Evolutionary conservation across 2,797 vertebrate species (phyloP).

Genomic region (Microchirus variegatus): DNA sequence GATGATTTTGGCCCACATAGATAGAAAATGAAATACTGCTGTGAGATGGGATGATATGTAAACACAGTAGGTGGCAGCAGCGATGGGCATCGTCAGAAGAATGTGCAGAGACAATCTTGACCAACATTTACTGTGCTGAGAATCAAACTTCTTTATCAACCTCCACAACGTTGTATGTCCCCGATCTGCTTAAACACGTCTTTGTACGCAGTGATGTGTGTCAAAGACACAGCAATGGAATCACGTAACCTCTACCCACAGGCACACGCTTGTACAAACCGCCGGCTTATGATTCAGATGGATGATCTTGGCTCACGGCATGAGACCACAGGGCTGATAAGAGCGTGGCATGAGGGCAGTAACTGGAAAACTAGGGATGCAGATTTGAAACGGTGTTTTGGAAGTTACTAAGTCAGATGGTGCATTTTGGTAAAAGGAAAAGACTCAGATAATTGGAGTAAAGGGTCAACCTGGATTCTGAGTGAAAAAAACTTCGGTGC

Average conservation of each 20-base stretch:
- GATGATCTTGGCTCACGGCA: conserved; percentile 43
- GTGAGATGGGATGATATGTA: neutral
- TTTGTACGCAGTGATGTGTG: conserved; percentile 3
- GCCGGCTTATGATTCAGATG: conserved; percentile 54
- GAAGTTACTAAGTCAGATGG: conserved; percentile 33
- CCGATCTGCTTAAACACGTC: neutral
- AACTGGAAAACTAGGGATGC: conserved; percentile 30
- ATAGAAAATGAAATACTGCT: no score
- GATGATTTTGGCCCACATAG: neutral
- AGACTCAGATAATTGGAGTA: neutral
- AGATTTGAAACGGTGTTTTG: conserved; percentile 27
- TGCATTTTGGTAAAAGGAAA: conserved; percentile 20
- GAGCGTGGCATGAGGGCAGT: conserved; percentile 38
- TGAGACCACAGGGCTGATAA: conserved; percentile 50
- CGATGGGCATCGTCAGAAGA: neutral
- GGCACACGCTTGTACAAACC: conserved; percentile 16
- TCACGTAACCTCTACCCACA: conserved; percentile 46
- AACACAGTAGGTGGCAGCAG: neutral
- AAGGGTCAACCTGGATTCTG: conserved; percentile 17
- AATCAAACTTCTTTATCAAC: conserved; percentile 6
- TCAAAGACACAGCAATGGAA: conserved; percentile 22
- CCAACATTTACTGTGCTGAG: neutral
- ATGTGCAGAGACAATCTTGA: neutral
- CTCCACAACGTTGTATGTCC: neutral
- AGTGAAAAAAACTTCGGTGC: conserved; percentile 20